phyloP scores from a whole-genome alignment of 2,888 invertebrate genomes.

The Eurytoma adleriae region DNA sequence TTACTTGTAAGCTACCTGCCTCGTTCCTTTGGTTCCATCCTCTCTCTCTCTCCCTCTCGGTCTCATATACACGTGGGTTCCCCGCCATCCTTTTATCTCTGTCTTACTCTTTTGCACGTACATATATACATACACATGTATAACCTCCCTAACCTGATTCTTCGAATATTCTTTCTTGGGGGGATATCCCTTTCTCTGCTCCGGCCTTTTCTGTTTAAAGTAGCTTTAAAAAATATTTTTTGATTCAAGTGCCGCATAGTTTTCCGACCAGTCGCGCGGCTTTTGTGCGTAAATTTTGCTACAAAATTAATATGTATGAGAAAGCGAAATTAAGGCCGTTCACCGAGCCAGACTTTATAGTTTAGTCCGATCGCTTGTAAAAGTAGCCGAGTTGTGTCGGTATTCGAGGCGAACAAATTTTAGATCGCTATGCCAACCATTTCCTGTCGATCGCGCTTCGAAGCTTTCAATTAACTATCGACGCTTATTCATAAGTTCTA shows the following conservation, averaged over 20 bases:
- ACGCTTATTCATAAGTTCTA: no score
- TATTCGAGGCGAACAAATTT: neutral
- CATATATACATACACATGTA: neutral
- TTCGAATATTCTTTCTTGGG: neutral
- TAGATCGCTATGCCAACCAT: neutral
- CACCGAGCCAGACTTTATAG: no score
- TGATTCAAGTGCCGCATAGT: neutral
- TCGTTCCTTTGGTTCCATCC: neutral
- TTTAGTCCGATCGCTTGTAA: no score
- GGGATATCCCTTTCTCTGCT: neutral
- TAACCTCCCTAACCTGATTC: neutral
- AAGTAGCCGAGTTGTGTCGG: neutral
- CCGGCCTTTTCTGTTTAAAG: neutral
- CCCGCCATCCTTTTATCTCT: neutral
- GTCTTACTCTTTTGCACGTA: neutral
- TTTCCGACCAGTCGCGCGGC: no score
- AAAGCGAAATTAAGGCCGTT: no score
- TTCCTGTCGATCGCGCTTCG: no score
- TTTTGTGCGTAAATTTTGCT: no score
- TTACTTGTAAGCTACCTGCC: conserved; percentile 12
- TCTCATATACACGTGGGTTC: neutral
- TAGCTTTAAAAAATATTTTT: neutral
- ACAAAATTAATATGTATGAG: no score
- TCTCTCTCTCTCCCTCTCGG: neutral
- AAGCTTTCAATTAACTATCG: no score